phyloP scores from a whole-genome alignment of 2,797 vertebrate species.

The Arctocebus calabarensis region DNA sequence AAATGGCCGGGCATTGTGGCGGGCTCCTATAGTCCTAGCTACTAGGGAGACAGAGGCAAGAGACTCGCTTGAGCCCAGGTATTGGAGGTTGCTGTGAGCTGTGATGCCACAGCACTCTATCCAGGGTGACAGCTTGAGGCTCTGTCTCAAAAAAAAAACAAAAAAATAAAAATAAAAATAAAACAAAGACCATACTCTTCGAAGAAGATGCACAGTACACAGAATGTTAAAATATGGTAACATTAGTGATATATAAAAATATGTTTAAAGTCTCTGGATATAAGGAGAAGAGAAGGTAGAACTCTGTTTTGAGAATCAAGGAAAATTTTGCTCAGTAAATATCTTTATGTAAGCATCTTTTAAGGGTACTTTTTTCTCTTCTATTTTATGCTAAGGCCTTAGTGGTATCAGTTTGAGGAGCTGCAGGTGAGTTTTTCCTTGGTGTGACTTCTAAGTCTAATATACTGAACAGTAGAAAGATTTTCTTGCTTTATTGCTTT shows the following conservation, averaged over 20 bases:
- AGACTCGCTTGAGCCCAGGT: too few relatives aligned
- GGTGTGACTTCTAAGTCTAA: not conserved
- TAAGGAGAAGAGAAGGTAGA: not conserved
- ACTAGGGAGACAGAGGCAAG: too few relatives aligned
- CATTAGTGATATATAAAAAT: not conserved
- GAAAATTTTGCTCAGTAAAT: not conserved
- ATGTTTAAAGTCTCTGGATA: not conserved
- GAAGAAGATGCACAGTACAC: not conserved
- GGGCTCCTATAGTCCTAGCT: too few relatives aligned
- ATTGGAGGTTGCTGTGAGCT: too few relatives aligned
- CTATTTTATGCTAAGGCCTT: not conserved
- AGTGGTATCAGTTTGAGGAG: not conserved
- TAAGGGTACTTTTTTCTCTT: not conserved
- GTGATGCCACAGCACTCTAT: too few relatives aligned
- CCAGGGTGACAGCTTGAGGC: too few relatives aligned
- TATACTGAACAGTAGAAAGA: not conserved
- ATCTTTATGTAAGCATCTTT: conserved; percentile 1
- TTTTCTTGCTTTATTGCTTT: not conserved
- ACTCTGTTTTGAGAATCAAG: conserved; percentile 7
- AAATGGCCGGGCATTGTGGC: too few relatives aligned
- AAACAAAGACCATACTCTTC: not conserved
- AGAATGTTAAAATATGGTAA: not conserved
- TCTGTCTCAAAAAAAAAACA: too few relatives aligned
- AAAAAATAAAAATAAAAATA: too few relatives aligned
- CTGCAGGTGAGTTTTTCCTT: not conserved